These are phyloP conservation scores for Nematostella vectensis DNA, from an alignment of 92 coral and sea anemone genomes.

Conservation along the genomic window DNA sequence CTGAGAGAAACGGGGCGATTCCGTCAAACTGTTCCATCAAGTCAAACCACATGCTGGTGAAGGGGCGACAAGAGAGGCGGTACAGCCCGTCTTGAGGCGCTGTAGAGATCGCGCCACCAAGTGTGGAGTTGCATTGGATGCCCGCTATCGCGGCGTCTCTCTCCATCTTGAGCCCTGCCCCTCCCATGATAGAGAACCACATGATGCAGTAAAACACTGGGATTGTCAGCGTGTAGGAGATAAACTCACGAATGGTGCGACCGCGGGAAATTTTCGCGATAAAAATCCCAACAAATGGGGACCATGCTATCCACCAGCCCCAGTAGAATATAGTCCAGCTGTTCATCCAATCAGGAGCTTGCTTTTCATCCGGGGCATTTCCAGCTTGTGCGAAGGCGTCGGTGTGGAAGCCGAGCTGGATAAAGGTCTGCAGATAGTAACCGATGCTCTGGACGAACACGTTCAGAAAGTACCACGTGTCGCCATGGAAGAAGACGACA, in stretches of 20 bases:
- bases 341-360: slow-evolving; percentile 54
- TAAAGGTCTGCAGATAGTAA: slow-evolving; percentile 1
- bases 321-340: slow-evolving; percentile 62
- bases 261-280: slow-evolving; percentile 66
- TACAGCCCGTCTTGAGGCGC: slow-evolving; percentile 50
- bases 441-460: slow-evolving; percentile 11
- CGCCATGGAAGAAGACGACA: slow-evolving; percentile 39
- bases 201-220: slow-evolving; percentile 53
- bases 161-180: slow-evolving; percentile 81
- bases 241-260: slow-evolving; percentile 59
- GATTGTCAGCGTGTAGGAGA: slow-evolving; percentile 54
- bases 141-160: slow-evolving; percentile 59
- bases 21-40: slow-evolving; percentile 60
- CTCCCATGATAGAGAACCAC: slow-evolving; percentile 80
- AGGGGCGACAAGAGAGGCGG: slow-evolving; percentile 65
- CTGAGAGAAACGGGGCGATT: slow-evolving; percentile 40
- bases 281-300: slow-evolving; percentile 70
- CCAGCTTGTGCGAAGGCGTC: slow-evolving; percentile 1
- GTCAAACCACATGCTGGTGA: slow-evolving; percentile 72
- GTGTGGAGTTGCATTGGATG: slow-evolving; percentile 33
- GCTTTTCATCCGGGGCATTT: slow-evolving; percentile 57
- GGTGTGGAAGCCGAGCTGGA: slow-evolving; percentile 16
- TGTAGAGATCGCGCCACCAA: slow-evolving; percentile 46
- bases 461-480: slow-evolving; percentile 56
- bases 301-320: slow-evolving; percentile 83